Conservation (phyloP, 2,888 invertebrate genomes). For the Glaucopsyche alexis region DNA sequence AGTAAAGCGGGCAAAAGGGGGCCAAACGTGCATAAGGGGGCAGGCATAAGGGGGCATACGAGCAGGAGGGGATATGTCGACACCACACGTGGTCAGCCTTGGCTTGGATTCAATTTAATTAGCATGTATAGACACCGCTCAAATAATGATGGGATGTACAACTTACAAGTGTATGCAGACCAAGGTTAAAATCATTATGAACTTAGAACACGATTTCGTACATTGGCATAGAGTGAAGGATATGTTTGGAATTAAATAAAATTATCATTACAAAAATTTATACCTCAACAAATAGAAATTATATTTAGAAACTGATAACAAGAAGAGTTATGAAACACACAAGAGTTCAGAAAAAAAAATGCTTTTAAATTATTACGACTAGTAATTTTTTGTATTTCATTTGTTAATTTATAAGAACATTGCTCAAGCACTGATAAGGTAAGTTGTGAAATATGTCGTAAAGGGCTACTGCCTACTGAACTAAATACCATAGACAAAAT, state of each 20-base stretch:
- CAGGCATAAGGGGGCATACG: slow-evolving; percentile 23
- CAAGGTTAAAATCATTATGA: slow-evolving; percentile 1
- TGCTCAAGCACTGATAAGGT: neutral
- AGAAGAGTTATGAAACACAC: too few relatives aligned
- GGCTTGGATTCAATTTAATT: slow-evolving; percentile 41
- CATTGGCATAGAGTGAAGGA: neutral
- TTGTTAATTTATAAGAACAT: neutral
- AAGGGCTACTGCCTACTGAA: slow-evolving; percentile 15
- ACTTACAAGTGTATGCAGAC: slow-evolving; percentile 28
- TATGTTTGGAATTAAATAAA: neutral
- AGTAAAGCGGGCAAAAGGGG: neutral
- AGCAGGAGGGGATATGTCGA: slow-evolving; percentile 35
- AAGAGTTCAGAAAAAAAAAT: too few relatives aligned
- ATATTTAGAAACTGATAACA: too few relatives aligned
- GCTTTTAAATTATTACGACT: neutral
- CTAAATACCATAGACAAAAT: slow-evolving; percentile 17
- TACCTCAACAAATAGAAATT: too few relatives aligned
- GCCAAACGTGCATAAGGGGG: neutral
- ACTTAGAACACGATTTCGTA: neutral
- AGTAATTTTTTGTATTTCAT: neutral
- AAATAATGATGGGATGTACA: slow-evolving; percentile 30
- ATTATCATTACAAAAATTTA: too few relatives aligned
- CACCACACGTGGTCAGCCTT: slow-evolving; percentile 44
- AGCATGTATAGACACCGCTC: slow-evolving; percentile 33
- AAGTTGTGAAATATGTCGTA: slow-evolving; percentile 5